Evolutionary conservation across 2,888 invertebrate species (phyloP).

Genomic region (Pseudoips prasinana): DNA sequence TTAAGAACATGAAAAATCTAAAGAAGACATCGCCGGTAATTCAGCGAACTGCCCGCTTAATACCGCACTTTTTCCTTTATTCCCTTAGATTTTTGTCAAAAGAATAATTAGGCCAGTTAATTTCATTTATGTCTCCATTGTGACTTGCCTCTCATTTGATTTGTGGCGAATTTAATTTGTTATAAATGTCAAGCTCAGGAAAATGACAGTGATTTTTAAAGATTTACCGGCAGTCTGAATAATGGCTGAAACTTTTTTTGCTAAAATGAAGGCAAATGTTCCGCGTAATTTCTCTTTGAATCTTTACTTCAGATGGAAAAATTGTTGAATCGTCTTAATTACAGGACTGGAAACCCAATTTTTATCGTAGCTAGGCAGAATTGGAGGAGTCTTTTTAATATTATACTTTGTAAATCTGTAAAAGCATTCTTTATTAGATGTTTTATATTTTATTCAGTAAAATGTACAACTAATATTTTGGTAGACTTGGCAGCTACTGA

Average conservation of each 20-base stretch:
- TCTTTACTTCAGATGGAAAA: not conserved
- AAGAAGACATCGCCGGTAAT: too few relatives aligned
- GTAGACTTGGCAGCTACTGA: too few relatives aligned
- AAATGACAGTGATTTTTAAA: constrained; percentile 22
- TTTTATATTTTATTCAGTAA: too few relatives aligned
- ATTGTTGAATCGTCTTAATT: too few relatives aligned
- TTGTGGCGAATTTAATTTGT: constrained; percentile 40
- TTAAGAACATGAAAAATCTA: too few relatives aligned
- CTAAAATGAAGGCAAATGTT: not conserved
- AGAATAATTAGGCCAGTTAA: constrained; percentile 68
- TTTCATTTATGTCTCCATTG: constrained; percentile 62
- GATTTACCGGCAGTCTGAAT: constrained; percentile 9
- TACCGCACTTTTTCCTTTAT: not conserved
- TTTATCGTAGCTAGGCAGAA: too few relatives aligned
- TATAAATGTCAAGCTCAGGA: constrained; percentile 22
- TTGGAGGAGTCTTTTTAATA: too few relatives aligned
- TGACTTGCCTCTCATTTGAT: constrained; percentile 55
- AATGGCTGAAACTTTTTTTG: constrained; percentile 2
- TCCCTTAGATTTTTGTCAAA: constrained; percentile 16
- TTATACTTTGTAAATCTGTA: too few relatives aligned
- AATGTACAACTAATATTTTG: too few relatives aligned
- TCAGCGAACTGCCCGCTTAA: too few relatives aligned
- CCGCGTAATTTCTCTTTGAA: not conserved
- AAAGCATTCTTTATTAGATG: too few relatives aligned
- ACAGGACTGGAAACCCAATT: too few relatives aligned